Evolutionary conservation across 2,797 vertebrate species (phyloP).

Genomic region (Parauchenoglanis ngamensis): DNA sequence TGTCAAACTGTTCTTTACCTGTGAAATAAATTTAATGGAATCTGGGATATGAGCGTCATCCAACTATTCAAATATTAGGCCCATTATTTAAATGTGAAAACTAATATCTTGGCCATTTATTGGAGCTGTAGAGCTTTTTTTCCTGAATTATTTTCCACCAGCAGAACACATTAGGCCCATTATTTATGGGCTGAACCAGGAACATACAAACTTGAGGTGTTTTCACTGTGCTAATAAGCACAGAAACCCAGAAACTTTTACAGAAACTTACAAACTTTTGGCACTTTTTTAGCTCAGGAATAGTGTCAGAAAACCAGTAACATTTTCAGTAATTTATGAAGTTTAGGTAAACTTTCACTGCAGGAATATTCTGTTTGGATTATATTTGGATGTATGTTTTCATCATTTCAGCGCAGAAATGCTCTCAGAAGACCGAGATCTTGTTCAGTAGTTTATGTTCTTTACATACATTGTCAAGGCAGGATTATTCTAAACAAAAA

Average conservation of each 20-base stretch:
- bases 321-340: background rate
- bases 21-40: slow-evolving; percentile 11
- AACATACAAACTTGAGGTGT: background rate
- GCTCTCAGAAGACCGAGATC: background rate
- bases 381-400: background rate
- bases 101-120: background rate
- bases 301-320: background rate
- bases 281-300: background rate
- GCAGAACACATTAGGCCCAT: background rate
- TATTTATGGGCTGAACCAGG: background rate
- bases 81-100: background rate
- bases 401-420: background rate
- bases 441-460: background rate
- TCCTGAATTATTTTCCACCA: background rate
- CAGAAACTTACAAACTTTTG: background rate
- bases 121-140: background rate
- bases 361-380: background rate
- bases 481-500: background rate
- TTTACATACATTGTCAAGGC: background rate
- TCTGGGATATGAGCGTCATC: background rate
- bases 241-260: background rate
- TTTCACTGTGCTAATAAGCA: background rate
- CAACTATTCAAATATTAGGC: background rate
- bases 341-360: background rate
- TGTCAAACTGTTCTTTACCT: background rate